A percentile compares a stretch with the other conserved stretches of the same genome.
Evolutionary conservation across 2,113 vertebrate genomes (phyloP).

Genomic region (Chionodraco myersi): DNA sequence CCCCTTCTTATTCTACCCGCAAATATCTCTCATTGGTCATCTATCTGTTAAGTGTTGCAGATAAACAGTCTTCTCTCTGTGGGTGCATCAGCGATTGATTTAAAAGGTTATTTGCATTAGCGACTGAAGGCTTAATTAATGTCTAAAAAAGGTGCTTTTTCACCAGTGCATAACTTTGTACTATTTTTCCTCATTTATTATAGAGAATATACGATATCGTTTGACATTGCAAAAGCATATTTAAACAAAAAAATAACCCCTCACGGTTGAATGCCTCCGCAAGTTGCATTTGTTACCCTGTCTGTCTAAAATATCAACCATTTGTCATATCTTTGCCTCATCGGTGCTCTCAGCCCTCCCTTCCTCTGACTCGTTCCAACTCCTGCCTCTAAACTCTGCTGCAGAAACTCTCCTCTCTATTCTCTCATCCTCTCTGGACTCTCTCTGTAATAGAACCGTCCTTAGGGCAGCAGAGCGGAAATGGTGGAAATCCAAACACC

Average conservation of each 20-base stretch:
- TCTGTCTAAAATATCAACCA: too few relatives aligned
- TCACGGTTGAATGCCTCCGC: too few relatives aligned
- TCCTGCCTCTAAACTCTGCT: too few relatives aligned
- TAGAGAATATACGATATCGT: not conserved
- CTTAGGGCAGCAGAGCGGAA: too few relatives aligned
- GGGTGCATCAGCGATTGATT: constrained; percentile 8
- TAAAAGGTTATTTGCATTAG: constrained; percentile 4
- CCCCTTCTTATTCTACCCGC: constrained; percentile 22
- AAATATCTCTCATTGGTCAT: constrained; percentile 2
- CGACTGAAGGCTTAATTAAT: constrained; percentile 17
- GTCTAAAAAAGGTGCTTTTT: not conserved
- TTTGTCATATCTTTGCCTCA: too few relatives aligned
- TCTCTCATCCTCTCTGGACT: too few relatives aligned
- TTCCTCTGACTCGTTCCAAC: too few relatives aligned
- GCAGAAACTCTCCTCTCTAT: too few relatives aligned
- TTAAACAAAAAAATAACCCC: not conserved
- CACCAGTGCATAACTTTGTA: not conserved
- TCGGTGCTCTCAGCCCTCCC: too few relatives aligned
- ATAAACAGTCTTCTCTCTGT: not conserved
- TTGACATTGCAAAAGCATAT: not conserved
- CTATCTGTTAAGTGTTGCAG: not conserved
- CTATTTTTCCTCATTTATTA: not conserved
- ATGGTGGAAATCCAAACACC: too few relatives aligned
- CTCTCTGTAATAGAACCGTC: too few relatives aligned
- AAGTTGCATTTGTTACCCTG: too few relatives aligned